Percentiles rank a stretch among this genome's conserved stretches.
Conservation (phyloP, 2,797 vertebrate species). For the Pogonophryne albipinna region DNA sequence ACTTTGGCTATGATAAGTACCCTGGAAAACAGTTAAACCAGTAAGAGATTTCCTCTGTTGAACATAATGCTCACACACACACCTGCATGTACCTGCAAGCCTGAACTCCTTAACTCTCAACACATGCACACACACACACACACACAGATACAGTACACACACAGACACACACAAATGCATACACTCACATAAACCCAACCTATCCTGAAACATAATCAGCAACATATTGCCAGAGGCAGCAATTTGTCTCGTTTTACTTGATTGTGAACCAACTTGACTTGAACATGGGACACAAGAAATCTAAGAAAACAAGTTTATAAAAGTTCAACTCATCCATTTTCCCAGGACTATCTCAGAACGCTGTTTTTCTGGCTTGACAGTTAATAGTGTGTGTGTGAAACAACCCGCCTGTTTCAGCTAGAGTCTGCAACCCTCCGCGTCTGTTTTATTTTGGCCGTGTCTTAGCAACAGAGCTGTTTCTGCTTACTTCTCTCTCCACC, state of each 20-base stretch:
- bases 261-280: constrained; percentile 28
- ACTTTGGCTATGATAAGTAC: constrained; percentile 41
- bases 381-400: constrained; percentile 59
- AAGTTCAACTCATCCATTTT: constrained; percentile 50
- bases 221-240: constrained; percentile 13
- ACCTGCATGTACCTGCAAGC: constrained; percentile 45
- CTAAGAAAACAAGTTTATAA: constrained; percentile 27
- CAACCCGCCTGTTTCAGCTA: constrained; percentile 84
- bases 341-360: constrained; percentile 71
- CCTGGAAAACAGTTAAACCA: constrained; percentile 68
- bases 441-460: constrained; percentile 93
- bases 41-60: constrained; percentile 49
- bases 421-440: constrained; percentile 79
- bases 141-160: too few relatives aligned
- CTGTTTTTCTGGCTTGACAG: constrained; percentile 78
- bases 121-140: constrained; percentile 14
- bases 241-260: constrained; percentile 18
- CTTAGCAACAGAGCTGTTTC: constrained; percentile 93
- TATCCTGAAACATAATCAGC: constrained; percentile 20
- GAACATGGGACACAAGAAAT: constrained; percentile 26
- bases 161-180: constrained; percentile 19
- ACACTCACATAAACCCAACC: constrained; percentile 20
- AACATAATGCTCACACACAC: constrained; percentile 47
- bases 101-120: constrained; percentile 43
- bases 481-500: constrained; percentile 90